These are phyloP conservation scores for Campoletis sonorensis DNA, from an alignment of 1,140 invertebrate species.

Conservation along the genomic window DNA sequence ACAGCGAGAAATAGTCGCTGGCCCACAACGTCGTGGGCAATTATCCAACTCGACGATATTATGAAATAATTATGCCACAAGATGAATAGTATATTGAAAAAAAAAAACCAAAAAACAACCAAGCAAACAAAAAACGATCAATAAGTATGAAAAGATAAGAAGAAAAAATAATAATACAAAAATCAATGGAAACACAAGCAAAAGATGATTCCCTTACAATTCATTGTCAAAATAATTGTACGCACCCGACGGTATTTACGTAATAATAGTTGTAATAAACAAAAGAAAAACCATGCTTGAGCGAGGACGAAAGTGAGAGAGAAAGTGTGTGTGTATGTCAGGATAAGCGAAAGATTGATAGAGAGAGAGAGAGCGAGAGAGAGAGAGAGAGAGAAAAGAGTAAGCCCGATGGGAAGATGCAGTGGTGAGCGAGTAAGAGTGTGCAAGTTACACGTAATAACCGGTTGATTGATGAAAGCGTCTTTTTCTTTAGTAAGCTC, in stretches of 20 bases:
- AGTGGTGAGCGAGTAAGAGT: slow-evolving; percentile 51
- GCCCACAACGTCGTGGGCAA: slow-evolving; percentile 57
- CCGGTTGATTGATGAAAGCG: slow-evolving; percentile 54
- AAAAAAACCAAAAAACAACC: slow-evolving; percentile 44
- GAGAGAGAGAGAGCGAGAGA: slow-evolving; percentile 46
- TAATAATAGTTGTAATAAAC: slow-evolving; percentile 46
- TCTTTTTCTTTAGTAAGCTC: slow-evolving; percentile 51
- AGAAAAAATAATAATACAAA: too few relatives aligned
- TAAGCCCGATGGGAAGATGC: slow-evolving; percentile 48
- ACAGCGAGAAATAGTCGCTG: slow-evolving; percentile 60
- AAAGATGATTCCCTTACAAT: slow-evolving; percentile 44
- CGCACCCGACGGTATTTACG: slow-evolving; percentile 44
- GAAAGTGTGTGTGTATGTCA: slow-evolving; percentile 48
- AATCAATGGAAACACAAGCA: slow-evolving; percentile 27
- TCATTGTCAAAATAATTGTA: slow-evolving; percentile 50
- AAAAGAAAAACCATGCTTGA: slow-evolving; percentile 41
- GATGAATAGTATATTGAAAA: slow-evolving; percentile 35
- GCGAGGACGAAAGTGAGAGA: slow-evolving; percentile 56
- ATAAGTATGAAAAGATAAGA: too few relatives aligned
- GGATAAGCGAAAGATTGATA: slow-evolving; percentile 47
- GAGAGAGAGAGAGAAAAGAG: too few relatives aligned
- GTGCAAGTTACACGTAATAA: slow-evolving; percentile 53
- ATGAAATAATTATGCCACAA: slow-evolving; percentile 41
- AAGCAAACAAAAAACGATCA: slow-evolving; percentile 39
- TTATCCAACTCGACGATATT: slow-evolving; percentile 53